These are phyloP conservation scores for Agrotis segetum DNA, from an alignment of 2,888 invertebrate species.

Conservation along the genomic window DNA sequence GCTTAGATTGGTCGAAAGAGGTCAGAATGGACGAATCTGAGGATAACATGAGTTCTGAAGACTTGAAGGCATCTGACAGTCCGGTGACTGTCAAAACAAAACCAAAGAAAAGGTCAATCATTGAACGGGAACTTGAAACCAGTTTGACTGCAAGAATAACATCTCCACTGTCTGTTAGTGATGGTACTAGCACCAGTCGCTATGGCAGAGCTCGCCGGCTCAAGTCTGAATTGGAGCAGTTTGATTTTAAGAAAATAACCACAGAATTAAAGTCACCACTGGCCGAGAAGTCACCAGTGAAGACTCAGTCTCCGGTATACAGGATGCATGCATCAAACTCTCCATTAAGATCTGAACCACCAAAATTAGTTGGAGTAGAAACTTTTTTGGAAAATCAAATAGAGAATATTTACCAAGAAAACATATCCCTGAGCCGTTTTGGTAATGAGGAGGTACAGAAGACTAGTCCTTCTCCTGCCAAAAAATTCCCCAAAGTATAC, in stretches of 20 bases:
- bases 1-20: slow-evolving; percentile 48
- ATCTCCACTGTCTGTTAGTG: slow-evolving; percentile 76
- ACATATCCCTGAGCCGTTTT: slow-evolving; percentile 82
- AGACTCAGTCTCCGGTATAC: slow-evolving; percentile 76
- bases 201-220: slow-evolving; percentile 91
- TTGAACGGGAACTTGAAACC: slow-evolving; percentile 87
- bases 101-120: slow-evolving; percentile 84
- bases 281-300: slow-evolving; percentile 75
- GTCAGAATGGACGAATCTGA: slow-evolving; percentile 84
- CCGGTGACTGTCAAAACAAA: slow-evolving; percentile 72
- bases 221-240: slow-evolving; percentile 85
- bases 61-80: slow-evolving; percentile 69
- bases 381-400: slow-evolving; percentile 78
- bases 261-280: slow-evolving; percentile 74
- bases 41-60: slow-evolving; percentile 79
- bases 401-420: slow-evolving; percentile 83
- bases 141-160: slow-evolving; percentile 83
- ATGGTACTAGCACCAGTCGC: slow-evolving; percentile 87
- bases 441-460: slow-evolving; percentile 71
- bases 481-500: slow-evolving; percentile 82
- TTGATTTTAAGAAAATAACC: slow-evolving; percentile 80
- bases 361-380: slow-evolving; percentile 67
- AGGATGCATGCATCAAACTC: slow-evolving; percentile 87
- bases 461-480: slow-evolving; percentile 69
- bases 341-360: slow-evolving; percentile 74